Base-by-base conservation (phyloP, 2,113 vertebrate genomes). In the Rousettus leschenaultii region DNA sequence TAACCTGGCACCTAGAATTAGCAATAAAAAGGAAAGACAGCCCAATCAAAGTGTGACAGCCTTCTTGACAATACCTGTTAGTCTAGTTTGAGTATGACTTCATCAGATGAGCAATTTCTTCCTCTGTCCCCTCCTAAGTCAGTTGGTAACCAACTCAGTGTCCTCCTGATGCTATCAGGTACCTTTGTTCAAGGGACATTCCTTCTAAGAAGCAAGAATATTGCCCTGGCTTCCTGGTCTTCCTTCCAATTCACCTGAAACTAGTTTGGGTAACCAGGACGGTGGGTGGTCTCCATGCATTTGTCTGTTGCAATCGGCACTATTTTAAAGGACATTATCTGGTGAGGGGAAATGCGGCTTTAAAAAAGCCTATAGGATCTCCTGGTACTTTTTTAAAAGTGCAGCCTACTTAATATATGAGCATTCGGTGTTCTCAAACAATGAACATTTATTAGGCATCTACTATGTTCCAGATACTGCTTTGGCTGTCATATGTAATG, bases 291-390 rank as follows among this genome's bases (percentile, higher is more conserved):
- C 79, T 19, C 13, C 30, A 28, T 14, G 24, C 38, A 55, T 68
- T 19, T 86, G 26, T 73, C 83, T 65, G 12, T 35, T 77, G 2
- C 5, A 93, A 63, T 9, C 53, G 66, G 26, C 10, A 68, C 11
- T 30, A 40, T 61, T 78, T 89, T 95, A 74, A 73, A 87, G 5
- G 15, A 1, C 5, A 66, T 86, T 10, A 89, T 86, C 75, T 45
- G 28, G 8, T 33, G 26, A 0, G 7, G 40, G 15, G 1, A 0
- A 3, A 18, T 30, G 19, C 38, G 9, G 6, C 26, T 78, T 95
- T 0, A 35, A 71, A 51, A 48, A 57, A 66, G 38, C 40, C 38
- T 40, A 22, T 14, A 70, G 38, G 89, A 82, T n/a, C 6, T 65
- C 55, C 48, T 63, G 21, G 57, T 40, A 84, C 22, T 13, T 70